Conservation (phyloP, 1,140 invertebrate species). For the Planococcus citri region DNA sequence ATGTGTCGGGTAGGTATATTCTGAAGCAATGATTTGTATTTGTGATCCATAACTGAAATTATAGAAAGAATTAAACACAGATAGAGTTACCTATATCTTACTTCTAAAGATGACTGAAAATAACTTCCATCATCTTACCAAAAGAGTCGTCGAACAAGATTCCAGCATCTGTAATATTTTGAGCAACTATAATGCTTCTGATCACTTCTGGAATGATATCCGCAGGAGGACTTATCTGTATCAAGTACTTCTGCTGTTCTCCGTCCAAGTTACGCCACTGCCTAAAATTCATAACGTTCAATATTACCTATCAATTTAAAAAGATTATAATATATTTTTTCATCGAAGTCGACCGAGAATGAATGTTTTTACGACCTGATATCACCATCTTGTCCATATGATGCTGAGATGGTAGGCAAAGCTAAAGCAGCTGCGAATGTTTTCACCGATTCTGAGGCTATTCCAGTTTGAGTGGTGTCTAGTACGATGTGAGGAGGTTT, state of each 20-base stretch:
- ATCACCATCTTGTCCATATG: conserved; percentile 70
- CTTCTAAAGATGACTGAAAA: too few relatives aligned
- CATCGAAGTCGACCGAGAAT: neutral
- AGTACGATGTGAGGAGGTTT: conserved; percentile 61
- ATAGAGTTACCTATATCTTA: too few relatives aligned
- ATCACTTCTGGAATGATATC: conserved; percentile 71
- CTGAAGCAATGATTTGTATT: conserved; percentile 75
- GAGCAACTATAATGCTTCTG: conserved; percentile 57
- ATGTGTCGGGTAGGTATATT: conserved; percentile 78
- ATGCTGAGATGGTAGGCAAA: conserved; percentile 66
- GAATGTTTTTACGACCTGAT: conserved; percentile 36
- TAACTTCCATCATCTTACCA: conserved; percentile 38
- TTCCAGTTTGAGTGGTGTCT: conserved; percentile 61
- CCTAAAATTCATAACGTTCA: conserved; percentile 30
- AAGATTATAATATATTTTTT: neutral
- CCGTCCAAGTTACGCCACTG: conserved; percentile 59
- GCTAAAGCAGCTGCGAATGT: conserved; percentile 62
- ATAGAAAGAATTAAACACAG: neutral
- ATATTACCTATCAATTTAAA: conserved; percentile 1
- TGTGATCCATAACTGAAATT: conserved; percentile 69
- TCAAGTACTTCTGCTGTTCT: conserved; percentile 53
- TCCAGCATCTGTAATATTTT: conserved; percentile 81
- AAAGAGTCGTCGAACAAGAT: conserved; percentile 79
- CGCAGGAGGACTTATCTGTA: conserved; percentile 62
- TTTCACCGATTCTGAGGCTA: conserved; percentile 67